These are phyloP conservation scores for Cottoperca gobio DNA, from an alignment of 2,797 vertebrate species.

Conservation along the genomic window DNA sequence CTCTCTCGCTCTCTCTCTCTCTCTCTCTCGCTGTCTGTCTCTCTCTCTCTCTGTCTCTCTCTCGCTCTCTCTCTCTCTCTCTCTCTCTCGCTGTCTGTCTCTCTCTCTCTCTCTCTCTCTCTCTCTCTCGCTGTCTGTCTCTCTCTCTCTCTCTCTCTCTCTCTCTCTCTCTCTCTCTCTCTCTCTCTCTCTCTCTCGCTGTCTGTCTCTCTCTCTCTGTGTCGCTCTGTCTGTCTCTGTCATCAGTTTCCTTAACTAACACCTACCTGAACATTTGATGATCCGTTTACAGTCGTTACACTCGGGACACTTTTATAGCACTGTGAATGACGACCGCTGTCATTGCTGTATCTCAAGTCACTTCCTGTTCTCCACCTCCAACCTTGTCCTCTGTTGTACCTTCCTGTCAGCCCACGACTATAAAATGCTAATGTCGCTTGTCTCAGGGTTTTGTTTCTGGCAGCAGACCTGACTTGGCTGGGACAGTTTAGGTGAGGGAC, in stretches of 20 bases:
- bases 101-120: too few species aligned
- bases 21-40: too few species aligned
- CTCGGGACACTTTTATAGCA: slow-evolving; percentile 65
- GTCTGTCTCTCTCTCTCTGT: too few species aligned
- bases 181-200: too few species aligned
- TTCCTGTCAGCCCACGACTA: slow-evolving; percentile 54
- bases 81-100: too few species aligned
- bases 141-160: too few species aligned
- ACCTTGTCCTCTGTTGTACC: slow-evolving; percentile 44
- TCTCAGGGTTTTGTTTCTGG: slow-evolving; percentile 49
- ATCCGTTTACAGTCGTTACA: slow-evolving; percentile 51
- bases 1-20: too few species aligned
- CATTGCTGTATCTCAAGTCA: slow-evolving; percentile 52
- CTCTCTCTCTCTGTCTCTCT: too few species aligned
- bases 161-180: too few species aligned
- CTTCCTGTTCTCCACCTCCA: slow-evolving; percentile 59
- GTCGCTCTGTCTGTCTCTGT: too few species aligned
- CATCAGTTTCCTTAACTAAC: slow-evolving; percentile 1
- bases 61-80: too few species aligned
- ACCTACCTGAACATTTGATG: slow-evolving; percentile 26
- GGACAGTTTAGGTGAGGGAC: slow-evolving; percentile 56
- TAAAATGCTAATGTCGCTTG: slow-evolving; percentile 82
- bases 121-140: too few species aligned
- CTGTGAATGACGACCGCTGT: slow-evolving; percentile 56
- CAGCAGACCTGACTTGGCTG: slow-evolving; percentile 38